A percentile compares a stretch with the other conserved stretches of the same genome.
Conservation (phyloP, 2,113 vertebrate species). For the Aphyosemion australe region DNA sequence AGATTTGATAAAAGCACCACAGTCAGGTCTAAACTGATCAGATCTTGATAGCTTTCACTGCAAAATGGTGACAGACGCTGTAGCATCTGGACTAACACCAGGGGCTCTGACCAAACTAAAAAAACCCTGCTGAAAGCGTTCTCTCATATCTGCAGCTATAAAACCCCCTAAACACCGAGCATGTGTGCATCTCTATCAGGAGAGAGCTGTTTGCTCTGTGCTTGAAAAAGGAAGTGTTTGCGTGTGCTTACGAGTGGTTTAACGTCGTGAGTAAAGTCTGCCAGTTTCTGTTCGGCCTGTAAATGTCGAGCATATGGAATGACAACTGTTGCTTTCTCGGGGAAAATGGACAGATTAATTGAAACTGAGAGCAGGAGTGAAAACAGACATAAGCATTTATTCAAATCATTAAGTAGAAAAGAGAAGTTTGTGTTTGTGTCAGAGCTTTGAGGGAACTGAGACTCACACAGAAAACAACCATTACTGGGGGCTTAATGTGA, state of each 20-base stretch:
- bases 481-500: constrained; percentile 53
- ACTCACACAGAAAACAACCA: constrained; percentile 58
- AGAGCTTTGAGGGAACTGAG: constrained; percentile 2
- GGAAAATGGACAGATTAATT: constrained; percentile 58
- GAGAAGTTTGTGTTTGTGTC: background rate
- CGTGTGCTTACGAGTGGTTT: background rate
- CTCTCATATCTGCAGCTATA: constrained; percentile 20
- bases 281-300: constrained; percentile 43
- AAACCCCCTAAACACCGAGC: background rate
- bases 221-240: constrained; percentile 1
- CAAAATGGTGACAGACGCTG: constrained; percentile 31
- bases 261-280: constrained; percentile 18
- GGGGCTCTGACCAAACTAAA: constrained; percentile 23
- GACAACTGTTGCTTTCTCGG: constrained; percentile 65
- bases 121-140: constrained; percentile 27
- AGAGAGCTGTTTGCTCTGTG: background rate
- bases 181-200: background rate
- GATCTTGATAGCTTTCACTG: background rate
- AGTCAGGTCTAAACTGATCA: background rate
- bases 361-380: constrained; percentile 53
- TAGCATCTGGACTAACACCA: constrained; percentile 39
- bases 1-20: no score
- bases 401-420: constrained; percentile 35
- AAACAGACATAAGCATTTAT: constrained; percentile 56
- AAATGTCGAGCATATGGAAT: constrained; percentile 57